Base-by-base conservation (phyloP, 2,113 vertebrate species). In the Hyaena hyaena region DNA sequence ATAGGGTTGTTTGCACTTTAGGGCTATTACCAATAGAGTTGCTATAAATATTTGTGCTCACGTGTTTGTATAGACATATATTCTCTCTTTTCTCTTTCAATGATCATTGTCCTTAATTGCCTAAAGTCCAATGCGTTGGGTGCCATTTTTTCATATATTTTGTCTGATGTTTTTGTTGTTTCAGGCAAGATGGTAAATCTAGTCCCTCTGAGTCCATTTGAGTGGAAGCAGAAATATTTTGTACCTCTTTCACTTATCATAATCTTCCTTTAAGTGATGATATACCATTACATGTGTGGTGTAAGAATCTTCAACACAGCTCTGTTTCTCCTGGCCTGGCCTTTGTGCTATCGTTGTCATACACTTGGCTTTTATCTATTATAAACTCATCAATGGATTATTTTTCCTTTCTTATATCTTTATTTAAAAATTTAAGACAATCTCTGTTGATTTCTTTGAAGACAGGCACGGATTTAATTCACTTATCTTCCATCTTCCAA, bases 341-440 rank as follows among this genome's bases (percentile, higher is more conserved):
- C 55, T 95, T 85, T 48, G 28, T 45, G n/a, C 7, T 53, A n/a
- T 26, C 10, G 1, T 45, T 58, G 55, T 68, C 33, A 17, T 21
- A 79, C n/a, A 77, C 88, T 85, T 90, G 80, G 12, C 35, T 74
- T 96, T 43, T 61, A 68, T 4, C 39, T 88, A 1, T 53, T 35
- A 63, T 12, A 82, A 95, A 65, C 10, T 8, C 15, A 79, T 77
- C 10, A 39, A 31, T 48, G 69, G 6, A 19, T 89, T 96, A 39
- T 61, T 69, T 28, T 85, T 90, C 74, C 65, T 77, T 93, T 39
- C n/a, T 28, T 93, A 45, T 85, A 88, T 96, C 31, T 93, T 68
- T 69, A 23, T 43, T 63, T 53, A 76, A 63, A 26, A 69, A 8
- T 61, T 81, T 61, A 80, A 58, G 35, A 61, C 12, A 68, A 85